These are phyloP conservation scores for Peucedramus taeniatus DNA, from an alignment of 2,113 vertebrate species.

Conservation along the genomic window DNA sequence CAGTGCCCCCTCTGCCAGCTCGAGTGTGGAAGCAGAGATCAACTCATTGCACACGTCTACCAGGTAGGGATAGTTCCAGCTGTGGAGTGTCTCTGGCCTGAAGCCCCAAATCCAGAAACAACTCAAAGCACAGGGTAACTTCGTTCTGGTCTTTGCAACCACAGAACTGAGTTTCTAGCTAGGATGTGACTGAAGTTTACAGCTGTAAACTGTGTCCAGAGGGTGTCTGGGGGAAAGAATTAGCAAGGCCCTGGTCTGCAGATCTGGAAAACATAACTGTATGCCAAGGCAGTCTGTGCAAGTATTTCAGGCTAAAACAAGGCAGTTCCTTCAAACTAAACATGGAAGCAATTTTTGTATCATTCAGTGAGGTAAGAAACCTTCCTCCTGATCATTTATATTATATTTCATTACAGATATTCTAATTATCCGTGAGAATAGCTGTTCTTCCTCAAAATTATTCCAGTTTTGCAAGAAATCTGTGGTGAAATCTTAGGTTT, in stretches of 20 bases:
- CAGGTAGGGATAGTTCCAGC: constrained; percentile 77
- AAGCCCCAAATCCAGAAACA: not conserved
- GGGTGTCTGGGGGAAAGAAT: not conserved
- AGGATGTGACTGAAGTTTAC: not conserved
- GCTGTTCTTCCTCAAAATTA: not conserved
- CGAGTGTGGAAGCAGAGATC: constrained; percentile 89
- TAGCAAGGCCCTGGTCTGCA: not conserved
- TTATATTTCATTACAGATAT: not conserved
- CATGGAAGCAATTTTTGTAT: not conserved
- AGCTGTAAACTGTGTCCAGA: not conserved
- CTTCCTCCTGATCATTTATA: not conserved
- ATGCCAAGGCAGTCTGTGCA: not conserved
- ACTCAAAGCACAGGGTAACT: not conserved
- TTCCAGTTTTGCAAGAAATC: not conserved
- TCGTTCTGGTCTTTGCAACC: not conserved
- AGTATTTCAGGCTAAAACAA: not conserved
- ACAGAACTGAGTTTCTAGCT: not conserved
- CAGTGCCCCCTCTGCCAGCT: constrained; percentile 90
- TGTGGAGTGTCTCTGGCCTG: not conserved
- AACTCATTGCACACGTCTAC: constrained; percentile 92
- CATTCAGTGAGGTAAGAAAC: not conserved
- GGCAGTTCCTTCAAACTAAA: not conserved
- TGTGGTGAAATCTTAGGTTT: not conserved
- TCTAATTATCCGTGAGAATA: not conserved
- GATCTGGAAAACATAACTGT: not conserved